A percentile compares a stretch with the other conserved stretches of the same genome.
Conservation (phyloP, 2,113 vertebrate genomes). For the Syngnathus scovelli region DNA sequence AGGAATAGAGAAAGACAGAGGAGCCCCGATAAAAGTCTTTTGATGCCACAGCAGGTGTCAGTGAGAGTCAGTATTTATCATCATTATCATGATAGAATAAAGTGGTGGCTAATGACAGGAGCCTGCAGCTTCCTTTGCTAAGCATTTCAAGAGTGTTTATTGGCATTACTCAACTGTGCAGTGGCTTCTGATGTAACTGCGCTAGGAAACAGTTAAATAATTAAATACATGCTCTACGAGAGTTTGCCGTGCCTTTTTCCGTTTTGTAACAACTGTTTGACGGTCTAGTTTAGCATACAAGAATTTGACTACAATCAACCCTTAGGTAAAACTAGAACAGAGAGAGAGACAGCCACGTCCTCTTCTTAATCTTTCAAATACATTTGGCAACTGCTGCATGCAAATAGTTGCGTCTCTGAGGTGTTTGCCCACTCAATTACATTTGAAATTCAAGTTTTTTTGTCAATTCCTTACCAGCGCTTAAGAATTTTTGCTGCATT, state of each 20-base stretch:
- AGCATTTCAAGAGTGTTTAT: constrained; percentile 49
- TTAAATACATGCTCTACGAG: neutral
- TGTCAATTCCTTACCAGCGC: too few relatives aligned
- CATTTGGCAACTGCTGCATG: too few relatives aligned
- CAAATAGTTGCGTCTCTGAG: too few relatives aligned
- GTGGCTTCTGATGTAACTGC: neutral
- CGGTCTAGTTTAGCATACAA: neutral
- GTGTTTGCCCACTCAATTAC: too few relatives aligned
- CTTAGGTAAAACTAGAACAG: too few relatives aligned
- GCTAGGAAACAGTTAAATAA: neutral
- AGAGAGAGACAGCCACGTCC: too few relatives aligned
- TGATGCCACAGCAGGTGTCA: neutral
- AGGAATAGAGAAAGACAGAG: too few relatives aligned
- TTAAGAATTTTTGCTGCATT: too few relatives aligned
- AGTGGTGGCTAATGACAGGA: constrained; percentile 35
- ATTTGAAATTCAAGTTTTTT: too few relatives aligned
- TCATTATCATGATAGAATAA: constrained; percentile 14
- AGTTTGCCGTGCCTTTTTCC: neutral
- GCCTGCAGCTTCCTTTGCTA: constrained; percentile 24
- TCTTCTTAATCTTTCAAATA: too few relatives aligned
- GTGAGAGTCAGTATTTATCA: constrained; percentile 9
- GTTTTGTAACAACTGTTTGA: neutral
- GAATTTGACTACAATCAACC: neutral
- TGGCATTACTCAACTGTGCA: constrained; percentile 6
- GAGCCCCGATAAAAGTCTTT: neutral